Percentiles rank a stretch among this genome's conserved stretches.
These are phyloP conservation scores for Chironomus striatipennis DNA, from an alignment of 1,140 invertebrate species.

Conservation along the genomic window DNA sequence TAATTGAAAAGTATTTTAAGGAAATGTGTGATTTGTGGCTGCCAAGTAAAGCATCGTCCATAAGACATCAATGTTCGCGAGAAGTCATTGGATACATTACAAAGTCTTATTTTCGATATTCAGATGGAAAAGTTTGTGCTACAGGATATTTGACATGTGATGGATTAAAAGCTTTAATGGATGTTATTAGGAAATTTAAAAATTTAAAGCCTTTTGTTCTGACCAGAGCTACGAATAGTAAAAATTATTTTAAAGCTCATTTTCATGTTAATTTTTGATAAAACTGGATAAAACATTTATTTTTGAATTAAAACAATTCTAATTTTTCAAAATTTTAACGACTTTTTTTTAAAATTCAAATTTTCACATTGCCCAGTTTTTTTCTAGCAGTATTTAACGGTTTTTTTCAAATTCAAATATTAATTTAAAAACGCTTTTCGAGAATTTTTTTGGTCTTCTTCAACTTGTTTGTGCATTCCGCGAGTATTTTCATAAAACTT, in stretches of 20 bases:
- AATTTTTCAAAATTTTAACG: too few relatives aligned
- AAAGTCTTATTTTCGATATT: conserved; percentile 59
- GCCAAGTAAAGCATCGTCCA: conserved; percentile 43
- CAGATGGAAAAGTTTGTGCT: conserved; percentile 51
- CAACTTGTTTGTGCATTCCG: too few relatives aligned
- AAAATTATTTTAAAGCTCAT: background rate
- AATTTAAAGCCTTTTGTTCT: background rate
- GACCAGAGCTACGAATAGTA: background rate
- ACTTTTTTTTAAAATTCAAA: too few relatives aligned
- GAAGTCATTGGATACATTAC: conserved; percentile 65
- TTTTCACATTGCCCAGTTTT: too few relatives aligned
- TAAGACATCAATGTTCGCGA: conserved; percentile 54
- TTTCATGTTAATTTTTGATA: background rate
- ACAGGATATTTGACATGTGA: conserved; percentile 57
- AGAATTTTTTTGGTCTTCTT: too few relatives aligned
- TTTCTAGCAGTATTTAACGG: too few relatives aligned
- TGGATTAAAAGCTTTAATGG: conserved; percentile 44
- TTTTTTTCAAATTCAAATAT: too few relatives aligned
- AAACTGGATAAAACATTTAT: too few relatives aligned
- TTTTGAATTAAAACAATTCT: background rate
- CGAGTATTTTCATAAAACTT: too few relatives aligned
- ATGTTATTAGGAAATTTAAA: conserved; percentile 27
- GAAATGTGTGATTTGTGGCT: conserved; percentile 61
- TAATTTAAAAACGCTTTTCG: too few relatives aligned
- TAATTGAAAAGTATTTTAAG: conserved; percentile 46